Base-by-base conservation (phyloP, 2,888 invertebrate species). In the Nebria brevicollis region DNA sequence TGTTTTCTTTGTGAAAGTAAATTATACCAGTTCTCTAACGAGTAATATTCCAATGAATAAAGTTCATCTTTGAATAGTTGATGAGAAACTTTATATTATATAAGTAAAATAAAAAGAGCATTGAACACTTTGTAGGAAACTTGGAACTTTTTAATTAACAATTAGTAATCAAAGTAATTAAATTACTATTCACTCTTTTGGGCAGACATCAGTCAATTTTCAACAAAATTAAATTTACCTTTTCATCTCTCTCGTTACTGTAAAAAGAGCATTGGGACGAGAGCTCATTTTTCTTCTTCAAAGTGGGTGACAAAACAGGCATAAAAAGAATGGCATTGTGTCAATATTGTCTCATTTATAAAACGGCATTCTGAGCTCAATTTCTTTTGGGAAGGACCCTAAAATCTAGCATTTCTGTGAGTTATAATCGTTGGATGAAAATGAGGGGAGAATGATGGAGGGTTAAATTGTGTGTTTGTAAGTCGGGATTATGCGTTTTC, bases 401-500 rank as follows among this genome's bases (percentile, higher is more conserved):
- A 54, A 54, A 54, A 11, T 54, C 54, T 54, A 54, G 54, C 54
- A 54, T 54, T 54, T 13, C 54, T 54, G 54, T 13, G 54, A 54
- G 11, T 54, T 54, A 54, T 54, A 54, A 54, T 54, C 54, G 54
- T 2, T 54, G 54, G 54, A 54, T 54, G 7, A 54, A 54, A 54
- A 13, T 54, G 54, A 54, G 54, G 54, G 54, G 54, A 54, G 54
- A 54, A 54, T 13, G 54, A 54, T 54, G 54, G 70, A 70, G 34
- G 70, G 34, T 15, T 2, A 7, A 70, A 25, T 73, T 43, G 43
- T 43, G 15, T 43, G 73, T 73, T 73, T 73, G 73, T 73, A 73
- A 73, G 26, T 41, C 73, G 15, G 43, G 73, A 73, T 73, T 73
- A 73, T 73, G 73, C 41, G 73, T 73, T 73, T 73, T 73, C 43